phyloP scores from a whole-genome alignment of 2,797 vertebrate genomes.

The Rallus crepitans region DNA sequence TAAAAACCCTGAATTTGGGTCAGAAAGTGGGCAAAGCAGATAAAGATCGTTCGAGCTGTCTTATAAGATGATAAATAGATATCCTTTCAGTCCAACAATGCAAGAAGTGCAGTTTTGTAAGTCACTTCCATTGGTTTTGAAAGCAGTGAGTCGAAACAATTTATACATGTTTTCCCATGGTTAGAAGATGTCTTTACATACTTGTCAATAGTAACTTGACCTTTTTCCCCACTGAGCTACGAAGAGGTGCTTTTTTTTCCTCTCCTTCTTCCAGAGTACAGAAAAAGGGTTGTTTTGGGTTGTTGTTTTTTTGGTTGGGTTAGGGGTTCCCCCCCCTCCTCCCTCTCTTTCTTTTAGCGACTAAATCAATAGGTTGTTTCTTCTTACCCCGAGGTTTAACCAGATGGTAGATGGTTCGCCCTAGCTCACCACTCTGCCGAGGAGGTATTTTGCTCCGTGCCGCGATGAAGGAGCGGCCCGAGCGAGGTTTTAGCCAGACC shows the following conservation, averaged over 20 bases:
- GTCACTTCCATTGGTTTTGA: slow-evolving; percentile 83
- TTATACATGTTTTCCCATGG: slow-evolving; percentile 84
- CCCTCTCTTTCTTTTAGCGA: neutral
- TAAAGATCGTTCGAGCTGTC: slow-evolving; percentile 98
- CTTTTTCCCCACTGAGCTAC: slow-evolving; percentile 66
- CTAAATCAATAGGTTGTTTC: slow-evolving; percentile 33
- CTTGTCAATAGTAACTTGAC: slow-evolving; percentile 80
- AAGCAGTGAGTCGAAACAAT: slow-evolving; percentile 84
- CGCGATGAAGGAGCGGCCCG: neutral
- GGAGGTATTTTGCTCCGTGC: neutral
- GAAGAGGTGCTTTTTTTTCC: neutral
- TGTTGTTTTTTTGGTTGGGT: neutral
- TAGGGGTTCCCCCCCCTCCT: neutral
- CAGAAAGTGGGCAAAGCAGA: slow-evolving; percentile 95
- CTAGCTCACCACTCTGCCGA: neutral
- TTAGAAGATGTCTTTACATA: slow-evolving; percentile 79
- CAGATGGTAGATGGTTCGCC: neutral
- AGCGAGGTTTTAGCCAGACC: slow-evolving; percentile 24
- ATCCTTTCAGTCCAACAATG: slow-evolving; percentile 95
- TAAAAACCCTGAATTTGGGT: slow-evolving; percentile 99
- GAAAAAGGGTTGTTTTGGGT: slow-evolving; percentile 14
- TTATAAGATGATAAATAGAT: slow-evolving; percentile 99
- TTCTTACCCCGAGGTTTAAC: neutral
- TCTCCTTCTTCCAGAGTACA: neutral
- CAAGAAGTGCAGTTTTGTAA: slow-evolving; percentile 85